Evolutionary conservation across 2,888 invertebrate genomes (phyloP), one percentile per base, ranked within the genome.

Genomic region (Muschampia plurimacula): DNA sequence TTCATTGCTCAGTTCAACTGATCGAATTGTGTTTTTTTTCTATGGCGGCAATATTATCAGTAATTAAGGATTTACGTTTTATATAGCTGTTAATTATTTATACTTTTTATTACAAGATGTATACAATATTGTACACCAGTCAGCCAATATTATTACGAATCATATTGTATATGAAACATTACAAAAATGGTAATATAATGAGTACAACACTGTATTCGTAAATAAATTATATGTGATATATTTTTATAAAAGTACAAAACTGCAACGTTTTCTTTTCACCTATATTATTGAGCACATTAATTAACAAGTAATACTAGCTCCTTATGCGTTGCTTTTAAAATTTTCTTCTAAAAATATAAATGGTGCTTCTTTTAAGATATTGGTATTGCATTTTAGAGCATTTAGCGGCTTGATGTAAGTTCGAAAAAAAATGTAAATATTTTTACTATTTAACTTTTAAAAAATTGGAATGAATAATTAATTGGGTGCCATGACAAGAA

Each of bases 321-420:
- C 55, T 22, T 55, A 6, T 9, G 59, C n/a, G 52, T 69, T 22
- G 60, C 10, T 57, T 74, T 74, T 62, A 57, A 68, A 76, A 67
- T 46, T 52, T 71, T 13, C 57, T 69, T 75, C 70, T 80, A 74
- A 75, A 79, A 74, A 77, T 77, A 80, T 83, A 78, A 81, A 82
- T 85, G 91, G 93, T 92, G 93, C 92, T 91, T 84, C 75, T 82
- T 83, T 85, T 81, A 82, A 73, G 79, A 76, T 77, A 84, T 83
- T 81, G 80, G 80, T 82, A 82, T 89, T 88, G 92, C 92, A 93
- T 93, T 92, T 91, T 91, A 89, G 88, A 88, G 92, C 92, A 93
- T 93, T 93, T 93, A 91, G 88, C 83, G 83, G 86, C 84, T 82
- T 86, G 77, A 77, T 77, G 79, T n/a, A 63, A 69, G 69, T 75